Conservation (phyloP, 1,140 invertebrate genomes). For the Brachionus asplanchnoidis region DNA sequence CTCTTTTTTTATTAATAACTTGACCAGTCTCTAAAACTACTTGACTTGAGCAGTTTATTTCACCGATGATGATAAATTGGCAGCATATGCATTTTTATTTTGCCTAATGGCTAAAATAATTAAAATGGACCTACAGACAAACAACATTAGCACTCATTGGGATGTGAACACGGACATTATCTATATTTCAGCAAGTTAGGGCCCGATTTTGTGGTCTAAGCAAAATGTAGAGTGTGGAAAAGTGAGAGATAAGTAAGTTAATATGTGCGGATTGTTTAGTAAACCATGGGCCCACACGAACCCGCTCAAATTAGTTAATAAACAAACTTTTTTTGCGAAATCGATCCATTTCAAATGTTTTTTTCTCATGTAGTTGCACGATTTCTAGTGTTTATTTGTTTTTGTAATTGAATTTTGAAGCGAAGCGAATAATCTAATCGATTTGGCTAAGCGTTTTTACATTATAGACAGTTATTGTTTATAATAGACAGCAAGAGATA, state of each 20-base stretch:
- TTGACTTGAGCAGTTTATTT: not conserved
- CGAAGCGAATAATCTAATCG: not conserved
- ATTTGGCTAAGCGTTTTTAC: constrained; percentile 9
- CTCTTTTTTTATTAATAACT: not conserved
- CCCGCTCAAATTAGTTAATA: not conserved
- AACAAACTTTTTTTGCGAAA: not conserved
- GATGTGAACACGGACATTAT: constrained; percentile 19
- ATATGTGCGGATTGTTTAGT: not conserved
- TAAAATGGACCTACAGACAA: constrained; percentile 2
- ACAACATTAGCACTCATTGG: constrained; percentile 1
- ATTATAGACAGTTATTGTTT: constrained; percentile 37
- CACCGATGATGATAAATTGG: not conserved
- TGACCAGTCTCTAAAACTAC: not conserved
- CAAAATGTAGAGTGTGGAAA: not conserved
- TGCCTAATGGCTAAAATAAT: not conserved
- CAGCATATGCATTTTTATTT: constrained; percentile 4
- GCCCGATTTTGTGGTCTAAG: not conserved
- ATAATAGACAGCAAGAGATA: constrained; percentile 32
- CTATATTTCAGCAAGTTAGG: constrained; percentile 18
- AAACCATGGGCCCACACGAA: not conserved
- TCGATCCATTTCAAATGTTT: constrained; percentile 7
- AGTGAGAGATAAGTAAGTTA: not conserved
- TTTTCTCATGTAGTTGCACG: constrained; percentile 5
- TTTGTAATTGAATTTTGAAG: constrained; percentile 22
- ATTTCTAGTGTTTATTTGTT: constrained; percentile 19